These are phyloP conservation scores for Pelobates fuscus DNA, from an alignment of 2,113 vertebrate species.

Conservation along the genomic window DNA sequence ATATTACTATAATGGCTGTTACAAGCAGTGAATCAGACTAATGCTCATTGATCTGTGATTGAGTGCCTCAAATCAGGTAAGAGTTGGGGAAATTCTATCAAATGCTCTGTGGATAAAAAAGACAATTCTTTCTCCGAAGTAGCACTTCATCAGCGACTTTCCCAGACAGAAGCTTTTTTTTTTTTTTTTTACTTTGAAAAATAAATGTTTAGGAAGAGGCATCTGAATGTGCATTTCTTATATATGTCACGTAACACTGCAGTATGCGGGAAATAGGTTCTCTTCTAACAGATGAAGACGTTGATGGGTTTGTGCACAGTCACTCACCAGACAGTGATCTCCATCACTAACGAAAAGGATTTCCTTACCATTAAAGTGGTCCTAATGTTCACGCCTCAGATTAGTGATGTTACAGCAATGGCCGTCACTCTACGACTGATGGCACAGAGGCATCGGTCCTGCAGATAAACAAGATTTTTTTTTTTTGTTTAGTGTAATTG, in stretches of 20 bases:
- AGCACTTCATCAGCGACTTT: slow-evolving; percentile 9
- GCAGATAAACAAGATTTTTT: neutral
- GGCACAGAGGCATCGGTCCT: slow-evolving; percentile 32
- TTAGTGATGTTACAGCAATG: slow-evolving; percentile 23
- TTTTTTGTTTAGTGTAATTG: neutral
- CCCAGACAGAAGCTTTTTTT: slow-evolving; percentile 16
- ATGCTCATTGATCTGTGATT: slow-evolving; percentile 31
- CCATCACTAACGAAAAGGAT: neutral
- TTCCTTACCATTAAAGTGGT: slow-evolving; percentile 43
- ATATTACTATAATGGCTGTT: slow-evolving; percentile 32
- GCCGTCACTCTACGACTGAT: slow-evolving; percentile 4
- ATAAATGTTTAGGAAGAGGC: neutral
- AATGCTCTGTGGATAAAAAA: slow-evolving; percentile 27
- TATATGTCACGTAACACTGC: slow-evolving; percentile 34
- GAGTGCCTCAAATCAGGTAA: slow-evolving; percentile 9
- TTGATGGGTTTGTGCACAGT: neutral
- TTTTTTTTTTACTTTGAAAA: slow-evolving; percentile 15
- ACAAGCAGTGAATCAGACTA: slow-evolving; percentile 38
- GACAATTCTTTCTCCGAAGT: slow-evolving; percentile 3
- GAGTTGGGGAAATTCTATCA: slow-evolving; percentile 32
- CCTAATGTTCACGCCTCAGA: slow-evolving; percentile 24
- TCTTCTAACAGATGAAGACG: neutral
- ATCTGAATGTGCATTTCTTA: neutral
- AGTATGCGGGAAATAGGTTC: slow-evolving; percentile 18
- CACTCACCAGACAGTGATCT: neutral